phyloP scores from a whole-genome alignment of 2,113 vertebrate genomes.

The Archilochus colubris region DNA sequence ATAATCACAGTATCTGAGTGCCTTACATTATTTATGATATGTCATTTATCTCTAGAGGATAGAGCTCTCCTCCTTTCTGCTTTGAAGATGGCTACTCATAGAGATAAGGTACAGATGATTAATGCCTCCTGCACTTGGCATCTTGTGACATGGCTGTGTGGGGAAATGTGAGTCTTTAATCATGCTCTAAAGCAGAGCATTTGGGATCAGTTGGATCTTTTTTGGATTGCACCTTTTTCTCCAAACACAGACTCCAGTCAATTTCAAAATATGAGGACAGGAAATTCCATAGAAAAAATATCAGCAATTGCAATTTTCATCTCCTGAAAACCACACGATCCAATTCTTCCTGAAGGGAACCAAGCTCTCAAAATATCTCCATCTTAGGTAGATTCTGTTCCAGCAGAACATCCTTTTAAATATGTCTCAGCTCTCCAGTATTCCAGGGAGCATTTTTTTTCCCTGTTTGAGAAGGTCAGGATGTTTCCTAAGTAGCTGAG shows the following conservation, averaged over 20 bases:
- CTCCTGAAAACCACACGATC: background rate
- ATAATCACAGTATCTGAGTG: conserved; percentile 59
- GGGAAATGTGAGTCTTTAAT: conserved; percentile 20
- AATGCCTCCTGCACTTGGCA: conserved; percentile 41
- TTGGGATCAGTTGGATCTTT: background rate
- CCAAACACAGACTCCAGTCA: background rate
- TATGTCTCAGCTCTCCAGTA: background rate
- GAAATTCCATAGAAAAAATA: background rate
- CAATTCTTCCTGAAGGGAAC: background rate
- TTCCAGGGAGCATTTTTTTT: background rate
- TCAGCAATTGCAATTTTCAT: background rate
- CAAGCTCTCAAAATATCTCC: background rate
- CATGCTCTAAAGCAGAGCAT: background rate
- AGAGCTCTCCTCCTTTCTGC: conserved; percentile 45
- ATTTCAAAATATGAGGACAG: background rate
- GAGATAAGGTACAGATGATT: conserved; percentile 54
- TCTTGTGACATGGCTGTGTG: conserved; percentile 42
- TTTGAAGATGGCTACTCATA: conserved; percentile 39
- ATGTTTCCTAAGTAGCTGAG: background rate
- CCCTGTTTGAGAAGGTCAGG: background rate
- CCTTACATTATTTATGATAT: conserved; percentile 41
- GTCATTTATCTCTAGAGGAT: conserved; percentile 55
- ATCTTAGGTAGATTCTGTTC: background rate
- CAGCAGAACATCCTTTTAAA: background rate
- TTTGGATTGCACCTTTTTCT: background rate